These are phyloP conservation scores for Dunckerocampus dactyliophorus DNA, from an alignment of 2,113 vertebrate genomes.

Conservation along the genomic window DNA sequence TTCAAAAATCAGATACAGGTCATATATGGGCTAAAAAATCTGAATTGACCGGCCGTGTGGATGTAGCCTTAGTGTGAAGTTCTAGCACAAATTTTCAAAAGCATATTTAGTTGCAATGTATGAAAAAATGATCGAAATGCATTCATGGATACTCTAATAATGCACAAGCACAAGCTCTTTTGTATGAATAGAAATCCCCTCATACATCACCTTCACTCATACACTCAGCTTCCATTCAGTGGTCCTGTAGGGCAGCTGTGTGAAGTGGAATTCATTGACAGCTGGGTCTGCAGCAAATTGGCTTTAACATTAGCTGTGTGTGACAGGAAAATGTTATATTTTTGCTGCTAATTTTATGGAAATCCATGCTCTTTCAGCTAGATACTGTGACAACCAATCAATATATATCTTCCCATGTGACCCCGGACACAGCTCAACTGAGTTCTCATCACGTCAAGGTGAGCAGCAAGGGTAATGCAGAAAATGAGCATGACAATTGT, in stretches of 20 bases:
- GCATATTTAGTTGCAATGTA: no score
- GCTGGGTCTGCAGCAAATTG: constrained; percentile 8
- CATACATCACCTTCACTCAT: no score
- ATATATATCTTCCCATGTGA: constrained; percentile 23
- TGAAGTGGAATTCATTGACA: constrained; percentile 11
- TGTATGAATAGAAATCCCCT: no score
- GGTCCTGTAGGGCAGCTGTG: not conserved
- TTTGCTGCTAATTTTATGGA: constrained; percentile 25
- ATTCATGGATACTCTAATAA: no score
- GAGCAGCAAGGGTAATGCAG: constrained; percentile 30
- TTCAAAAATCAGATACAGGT: no score
- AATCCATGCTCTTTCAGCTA: constrained; percentile 34
- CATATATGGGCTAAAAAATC: no score
- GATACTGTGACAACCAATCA: constrained; percentile 33
- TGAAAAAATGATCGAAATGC: no score
- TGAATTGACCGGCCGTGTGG: no score
- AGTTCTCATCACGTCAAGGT: constrained; percentile 46
- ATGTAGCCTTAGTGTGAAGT: no score
- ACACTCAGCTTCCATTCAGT: not conserved
- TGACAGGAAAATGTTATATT: constrained; percentile 24
- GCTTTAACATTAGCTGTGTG: constrained; percentile 13
- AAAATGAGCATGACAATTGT: constrained; percentile 33
- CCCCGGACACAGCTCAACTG: constrained; percentile 27
- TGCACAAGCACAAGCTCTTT: no score
- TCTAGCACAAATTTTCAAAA: no score